A percentile compares a stretch with the other conserved stretches of the same genome.
Conservation (phyloP, 2,113 vertebrate genomes). For the Casuarius casuarius region DNA sequence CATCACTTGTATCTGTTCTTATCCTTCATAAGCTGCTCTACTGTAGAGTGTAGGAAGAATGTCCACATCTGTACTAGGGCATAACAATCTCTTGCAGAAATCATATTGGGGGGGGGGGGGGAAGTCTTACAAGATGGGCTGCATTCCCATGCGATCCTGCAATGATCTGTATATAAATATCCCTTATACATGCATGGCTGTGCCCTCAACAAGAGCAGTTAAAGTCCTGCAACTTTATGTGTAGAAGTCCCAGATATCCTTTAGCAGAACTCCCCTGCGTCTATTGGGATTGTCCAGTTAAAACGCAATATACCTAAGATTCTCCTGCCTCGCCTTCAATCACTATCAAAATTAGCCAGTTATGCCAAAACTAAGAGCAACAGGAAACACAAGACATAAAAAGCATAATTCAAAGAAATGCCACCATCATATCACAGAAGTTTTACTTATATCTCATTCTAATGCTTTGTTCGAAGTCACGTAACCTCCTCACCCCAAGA, state of each 20-base stretch:
- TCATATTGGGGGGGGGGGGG: background rate
- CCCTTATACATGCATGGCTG: accelerated
- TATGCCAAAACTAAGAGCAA: background rate
- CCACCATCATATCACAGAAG: background rate
- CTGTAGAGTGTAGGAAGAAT: background rate
- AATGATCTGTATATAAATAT: background rate
- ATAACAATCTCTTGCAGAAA: background rate
- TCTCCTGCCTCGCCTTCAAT: background rate
- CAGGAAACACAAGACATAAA: background rate
- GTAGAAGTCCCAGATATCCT: background rate
- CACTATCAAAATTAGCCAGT: background rate
- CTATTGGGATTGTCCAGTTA: background rate
- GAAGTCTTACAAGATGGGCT: background rate
- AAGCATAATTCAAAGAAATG: background rate
- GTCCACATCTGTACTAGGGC: background rate
- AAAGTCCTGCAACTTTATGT: background rate
- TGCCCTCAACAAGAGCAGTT: accelerated
- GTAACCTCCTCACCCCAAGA: background rate
- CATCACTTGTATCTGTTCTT: background rate
- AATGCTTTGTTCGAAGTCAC: background rate
- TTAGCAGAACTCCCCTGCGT: background rate
- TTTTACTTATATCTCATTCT: background rate
- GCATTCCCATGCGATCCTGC: background rate
- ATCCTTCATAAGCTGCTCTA: background rate
- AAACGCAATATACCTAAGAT: background rate